Conservation (phyloP, 2,797 vertebrate species). For the Mus minutoides region DNA sequence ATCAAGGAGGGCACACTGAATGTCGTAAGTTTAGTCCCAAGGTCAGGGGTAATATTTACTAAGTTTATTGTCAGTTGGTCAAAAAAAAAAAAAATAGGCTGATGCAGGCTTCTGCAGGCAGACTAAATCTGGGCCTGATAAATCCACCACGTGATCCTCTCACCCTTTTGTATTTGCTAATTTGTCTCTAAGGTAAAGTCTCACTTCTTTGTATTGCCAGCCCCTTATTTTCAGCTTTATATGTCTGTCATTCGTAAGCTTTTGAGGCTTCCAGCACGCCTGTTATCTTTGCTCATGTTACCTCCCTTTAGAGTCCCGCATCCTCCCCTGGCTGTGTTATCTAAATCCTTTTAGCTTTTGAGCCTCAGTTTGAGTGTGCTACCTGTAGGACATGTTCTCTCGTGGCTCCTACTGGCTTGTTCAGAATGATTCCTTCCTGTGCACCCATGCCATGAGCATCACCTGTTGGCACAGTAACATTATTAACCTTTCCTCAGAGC, state of each 20-base stretch:
- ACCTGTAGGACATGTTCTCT: constrained; percentile 43
- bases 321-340: background rate
- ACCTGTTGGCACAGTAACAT: background rate
- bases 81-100: constrained; percentile 26
- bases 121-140: constrained; percentile 28
- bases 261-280: background rate
- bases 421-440: background rate
- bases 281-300: constrained; percentile 48
- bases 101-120: constrained; percentile 30
- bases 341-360: background rate
- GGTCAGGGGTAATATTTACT: background rate
- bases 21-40: background rate
- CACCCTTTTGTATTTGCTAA: constrained; percentile 3
- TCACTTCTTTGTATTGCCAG: constrained; percentile 31
- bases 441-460: background rate
- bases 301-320: background rate
- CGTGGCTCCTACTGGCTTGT: background rate
- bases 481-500: constrained; percentile 44
- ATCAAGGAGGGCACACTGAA: background rate
- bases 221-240: background rate
- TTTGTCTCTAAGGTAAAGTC: constrained; percentile 57
- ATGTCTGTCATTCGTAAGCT: constrained; percentile 37
- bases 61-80: background rate
- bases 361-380: constrained; percentile 32
- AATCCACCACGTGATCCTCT: background rate